Percentiles rank a stretch among this genome's conserved stretches.
phyloP scores from a whole-genome alignment of 2,888 invertebrate genomes.

The Exephanes ischioxanthus region DNA sequence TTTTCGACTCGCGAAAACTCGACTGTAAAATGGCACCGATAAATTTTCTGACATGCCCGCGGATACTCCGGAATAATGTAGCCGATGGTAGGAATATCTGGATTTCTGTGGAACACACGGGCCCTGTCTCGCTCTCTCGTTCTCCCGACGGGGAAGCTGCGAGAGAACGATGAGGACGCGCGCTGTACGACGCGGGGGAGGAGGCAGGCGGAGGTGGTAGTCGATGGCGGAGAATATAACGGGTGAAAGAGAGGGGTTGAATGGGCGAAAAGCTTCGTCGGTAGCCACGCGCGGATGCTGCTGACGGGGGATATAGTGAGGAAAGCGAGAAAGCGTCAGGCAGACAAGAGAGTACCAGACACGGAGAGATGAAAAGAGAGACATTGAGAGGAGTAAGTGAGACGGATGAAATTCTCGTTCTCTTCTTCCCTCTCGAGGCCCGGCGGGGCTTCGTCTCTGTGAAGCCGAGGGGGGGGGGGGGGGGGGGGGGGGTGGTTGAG shows the following conservation, averaged over 20 bases:
- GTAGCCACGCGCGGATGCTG: constrained; percentile 58
- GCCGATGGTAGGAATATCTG: constrained; percentile 47
- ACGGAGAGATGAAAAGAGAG: constrained; percentile 55
- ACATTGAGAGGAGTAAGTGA: constrained; percentile 59
- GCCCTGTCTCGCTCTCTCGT: not conserved
- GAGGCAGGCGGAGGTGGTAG: constrained; percentile 50
- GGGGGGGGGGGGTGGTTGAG: constrained; percentile 74
- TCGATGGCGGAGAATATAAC: constrained; percentile 64
- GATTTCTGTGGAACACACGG: constrained; percentile 29
- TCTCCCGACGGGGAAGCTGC: constrained; percentile 23
- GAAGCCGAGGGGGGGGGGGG: constrained; percentile 45
- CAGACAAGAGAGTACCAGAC: constrained; percentile 64
- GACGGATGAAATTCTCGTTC: constrained; percentile 59
- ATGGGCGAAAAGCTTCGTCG: constrained; percentile 52
- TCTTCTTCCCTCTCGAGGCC: constrained; percentile 64
- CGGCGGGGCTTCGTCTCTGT: constrained; percentile 51
- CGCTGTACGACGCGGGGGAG: not conserved
- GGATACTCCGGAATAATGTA: constrained; percentile 13
- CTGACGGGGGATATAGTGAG: constrained; percentile 36
- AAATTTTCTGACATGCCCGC: not conserved
- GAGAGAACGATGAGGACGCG: constrained; percentile 47
- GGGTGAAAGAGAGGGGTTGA: constrained; percentile 52
- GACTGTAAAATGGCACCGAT: not conserved
- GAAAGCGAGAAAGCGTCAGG: constrained; percentile 42
- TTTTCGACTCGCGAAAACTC: constrained; percentile 3